These are phyloP conservation scores for Raillietiella orientalis DNA, from an alignment of 2,888 invertebrate species.

Conservation along the genomic window DNA sequence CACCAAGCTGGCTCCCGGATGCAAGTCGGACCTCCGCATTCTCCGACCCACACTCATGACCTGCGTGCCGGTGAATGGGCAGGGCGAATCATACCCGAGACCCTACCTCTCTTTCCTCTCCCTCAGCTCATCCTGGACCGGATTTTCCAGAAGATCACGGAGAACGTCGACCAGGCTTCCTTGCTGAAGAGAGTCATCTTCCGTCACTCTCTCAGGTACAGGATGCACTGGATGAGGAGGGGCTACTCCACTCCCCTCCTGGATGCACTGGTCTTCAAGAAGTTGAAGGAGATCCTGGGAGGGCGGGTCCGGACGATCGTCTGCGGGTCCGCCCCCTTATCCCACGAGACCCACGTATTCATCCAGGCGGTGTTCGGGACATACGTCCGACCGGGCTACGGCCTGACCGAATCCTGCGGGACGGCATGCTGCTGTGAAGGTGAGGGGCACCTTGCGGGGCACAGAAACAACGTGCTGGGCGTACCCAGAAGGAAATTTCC, in stretches of 20 bases:
- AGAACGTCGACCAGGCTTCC: constrained; percentile 57
- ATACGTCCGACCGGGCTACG: constrained; percentile 71
- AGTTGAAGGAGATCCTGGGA: constrained; percentile 40
- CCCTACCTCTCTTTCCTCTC: no score
- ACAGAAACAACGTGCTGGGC: no score
- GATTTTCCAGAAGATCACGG: constrained; percentile 84
- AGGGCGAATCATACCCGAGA: no score
- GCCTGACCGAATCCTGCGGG: constrained; percentile 84
- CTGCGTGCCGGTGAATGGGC: constrained; percentile 87
- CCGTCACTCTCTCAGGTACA: constrained; percentile 79
- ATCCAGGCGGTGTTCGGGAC: constrained; percentile 68
- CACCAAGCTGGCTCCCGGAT: constrained; percentile 80
- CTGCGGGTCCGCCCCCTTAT: constrained; percentile 77
- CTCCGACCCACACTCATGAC: constrained; percentile 79
- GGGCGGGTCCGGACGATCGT: constrained; percentile 61
- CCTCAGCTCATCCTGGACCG: constrained; percentile 88
- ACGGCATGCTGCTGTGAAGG: constrained; percentile 29
- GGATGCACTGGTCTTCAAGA: constrained; percentile 25
- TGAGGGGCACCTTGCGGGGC: no score
- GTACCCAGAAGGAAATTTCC: no score
- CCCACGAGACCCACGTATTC: constrained; percentile 79
- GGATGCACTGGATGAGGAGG: constrained; percentile 44
- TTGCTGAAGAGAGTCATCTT: constrained; percentile 49
- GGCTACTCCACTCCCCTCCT: constrained; percentile 51
- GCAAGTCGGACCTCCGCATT: constrained; percentile 69